phyloP scores from a whole-genome alignment of 2,113 vertebrate genomes.

The Himantopus leucocephalus region DNA sequence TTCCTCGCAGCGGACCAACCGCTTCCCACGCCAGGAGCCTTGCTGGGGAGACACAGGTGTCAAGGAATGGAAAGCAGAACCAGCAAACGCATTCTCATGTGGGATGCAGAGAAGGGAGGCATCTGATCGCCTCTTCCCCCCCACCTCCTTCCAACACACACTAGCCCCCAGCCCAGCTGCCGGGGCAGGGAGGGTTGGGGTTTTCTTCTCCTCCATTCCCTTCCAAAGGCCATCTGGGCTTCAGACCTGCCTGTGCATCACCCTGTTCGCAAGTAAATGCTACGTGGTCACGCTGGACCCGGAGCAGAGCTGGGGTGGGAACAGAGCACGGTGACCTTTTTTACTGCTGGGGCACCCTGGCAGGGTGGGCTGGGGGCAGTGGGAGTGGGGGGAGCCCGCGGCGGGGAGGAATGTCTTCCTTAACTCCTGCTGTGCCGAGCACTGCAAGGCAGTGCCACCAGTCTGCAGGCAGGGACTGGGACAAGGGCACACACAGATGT shows the following conservation, averaged over 20 bases:
- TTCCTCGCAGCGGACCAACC: accelerated
- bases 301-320: not conserved
- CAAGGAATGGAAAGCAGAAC: not conserved
- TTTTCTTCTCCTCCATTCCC: not conserved
- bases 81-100: not conserved
- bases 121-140: not conserved
- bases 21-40: not conserved
- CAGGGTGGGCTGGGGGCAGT: not conserved
- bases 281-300: not conserved
- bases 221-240: not conserved
- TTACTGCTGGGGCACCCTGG: not conserved
- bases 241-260: not conserved
- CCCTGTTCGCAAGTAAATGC: not conserved
- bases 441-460: not conserved
- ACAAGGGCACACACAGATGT: accelerated
- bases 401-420: not conserved
- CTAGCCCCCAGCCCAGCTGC: not conserved
- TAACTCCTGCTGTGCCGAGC: not conserved
- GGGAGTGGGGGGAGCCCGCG: accelerated
- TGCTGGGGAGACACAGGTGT: not conserved
- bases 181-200: not conserved
- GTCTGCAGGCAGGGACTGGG: not conserved
- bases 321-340: not conserved
- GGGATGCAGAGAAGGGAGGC: not conserved
- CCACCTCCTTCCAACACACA: not conserved